Conservation (phyloP, 53 echinoderm and acorn worm genomes). For the Crossaster papposus region DNA sequence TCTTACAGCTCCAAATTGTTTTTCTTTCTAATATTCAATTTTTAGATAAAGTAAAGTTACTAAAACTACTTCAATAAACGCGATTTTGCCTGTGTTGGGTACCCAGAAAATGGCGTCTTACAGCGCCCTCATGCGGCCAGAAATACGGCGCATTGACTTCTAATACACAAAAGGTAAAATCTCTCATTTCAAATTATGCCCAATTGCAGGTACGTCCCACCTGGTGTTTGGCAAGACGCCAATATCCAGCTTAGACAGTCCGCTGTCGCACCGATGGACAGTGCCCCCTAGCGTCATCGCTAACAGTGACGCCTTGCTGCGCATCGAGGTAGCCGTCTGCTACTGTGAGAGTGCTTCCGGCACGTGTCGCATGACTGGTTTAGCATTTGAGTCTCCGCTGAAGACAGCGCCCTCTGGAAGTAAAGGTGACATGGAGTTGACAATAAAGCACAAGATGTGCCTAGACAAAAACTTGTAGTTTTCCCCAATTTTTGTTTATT, state of each 20-base stretch:
- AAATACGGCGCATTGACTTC: too few species aligned
- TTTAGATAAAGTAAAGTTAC: too few species aligned
- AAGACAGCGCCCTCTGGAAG: background rate
- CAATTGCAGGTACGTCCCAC: conserved; percentile 1
- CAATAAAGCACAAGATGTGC: conserved; percentile 16
- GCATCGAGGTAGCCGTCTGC: conserved; percentile 69
- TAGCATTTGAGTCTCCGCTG: conserved; percentile 69
- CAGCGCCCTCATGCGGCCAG: too few species aligned
- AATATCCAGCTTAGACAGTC: conserved; percentile 33
- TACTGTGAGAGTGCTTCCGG: conserved; percentile 71
- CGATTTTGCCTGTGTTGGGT: too few species aligned
- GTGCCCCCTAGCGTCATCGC: background rate
- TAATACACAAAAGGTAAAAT: too few species aligned
- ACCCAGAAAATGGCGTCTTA: too few species aligned
- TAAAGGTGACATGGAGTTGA: background rate
- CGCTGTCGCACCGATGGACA: conserved; percentile 38
- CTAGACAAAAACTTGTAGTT: too few species aligned
- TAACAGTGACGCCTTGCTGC: background rate
- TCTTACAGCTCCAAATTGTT: too few species aligned
- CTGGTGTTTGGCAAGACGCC: conserved; percentile 35
- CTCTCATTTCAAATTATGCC: background rate
- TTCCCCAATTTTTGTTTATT: too few species aligned
- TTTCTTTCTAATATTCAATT: too few species aligned
- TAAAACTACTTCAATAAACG: too few species aligned
- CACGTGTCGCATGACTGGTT: conserved; percentile 75